A percentile compares a stretch with the other conserved stretches of the same genome.
phyloP scores from a whole-genome alignment of 1,140 invertebrate genomes.

The Saccostrea cuccullata region DNA sequence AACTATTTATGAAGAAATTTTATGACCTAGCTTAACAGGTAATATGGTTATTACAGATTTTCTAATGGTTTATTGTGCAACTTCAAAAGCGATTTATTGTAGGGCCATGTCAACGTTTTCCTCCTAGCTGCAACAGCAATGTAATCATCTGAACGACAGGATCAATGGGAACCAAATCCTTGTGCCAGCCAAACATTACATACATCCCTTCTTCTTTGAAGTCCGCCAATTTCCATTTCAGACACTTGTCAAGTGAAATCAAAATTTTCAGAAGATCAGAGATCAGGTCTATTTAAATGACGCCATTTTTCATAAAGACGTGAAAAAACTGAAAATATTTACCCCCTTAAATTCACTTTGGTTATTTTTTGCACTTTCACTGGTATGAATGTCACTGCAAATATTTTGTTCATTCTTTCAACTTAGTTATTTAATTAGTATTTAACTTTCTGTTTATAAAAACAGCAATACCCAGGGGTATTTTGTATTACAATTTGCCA shows the following conservation, averaged over 20 bases:
- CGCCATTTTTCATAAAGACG: slow-evolving; percentile 28
- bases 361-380: background rate
- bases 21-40: slow-evolving; percentile 14
- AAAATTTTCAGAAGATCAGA: slow-evolving; percentile 31
- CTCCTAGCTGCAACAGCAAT: slow-evolving; percentile 21
- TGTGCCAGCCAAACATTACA: slow-evolving; percentile 28
- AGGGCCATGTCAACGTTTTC: slow-evolving; percentile 29
- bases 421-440: background rate
- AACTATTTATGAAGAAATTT: slow-evolving; percentile 32
- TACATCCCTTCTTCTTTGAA: slow-evolving; percentile 4
- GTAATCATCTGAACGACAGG: slow-evolving; percentile 15
- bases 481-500: no score
- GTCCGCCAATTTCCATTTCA: slow-evolving; percentile 13
- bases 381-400: background rate
- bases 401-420: background rate
- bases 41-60: slow-evolving; percentile 38
- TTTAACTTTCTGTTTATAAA: no score
- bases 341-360: background rate
- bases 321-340: slow-evolving; percentile 17
- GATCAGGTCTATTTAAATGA: slow-evolving; percentile 5
- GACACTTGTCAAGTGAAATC: slow-evolving; percentile 30
- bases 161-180: slow-evolving; percentile 1
- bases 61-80: slow-evolving; percentile 37
- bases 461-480: no score
- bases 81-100: slow-evolving; percentile 36